Conservation (phyloP, 1,140 invertebrate genomes). For the Tenebrio molitor region DNA sequence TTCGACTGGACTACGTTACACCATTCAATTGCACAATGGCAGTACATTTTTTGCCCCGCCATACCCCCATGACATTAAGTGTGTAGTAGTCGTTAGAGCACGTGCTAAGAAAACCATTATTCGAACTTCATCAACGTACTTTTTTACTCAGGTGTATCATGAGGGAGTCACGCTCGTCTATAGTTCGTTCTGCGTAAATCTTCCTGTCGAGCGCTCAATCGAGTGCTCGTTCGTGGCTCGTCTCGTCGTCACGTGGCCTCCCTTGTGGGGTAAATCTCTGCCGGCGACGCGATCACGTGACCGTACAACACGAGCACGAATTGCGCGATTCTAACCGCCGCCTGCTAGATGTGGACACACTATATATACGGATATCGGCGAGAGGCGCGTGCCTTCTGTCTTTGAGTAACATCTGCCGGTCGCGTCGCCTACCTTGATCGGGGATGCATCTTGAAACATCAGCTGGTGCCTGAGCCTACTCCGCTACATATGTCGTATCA, state of each 20-base stretch:
- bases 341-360: neutral
- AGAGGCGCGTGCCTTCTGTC: slow-evolving; percentile 51
- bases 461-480: slow-evolving; percentile 45
- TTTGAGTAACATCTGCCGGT: slow-evolving; percentile 49
- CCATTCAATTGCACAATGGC: neutral
- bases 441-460: slow-evolving; percentile 51
- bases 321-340: too few relatives aligned
- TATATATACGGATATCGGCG: neutral
- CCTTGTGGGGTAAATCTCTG: neutral
- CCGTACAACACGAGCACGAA: too few relatives aligned
- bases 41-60: neutral
- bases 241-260: neutral
- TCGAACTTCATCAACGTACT: slow-evolving; percentile 39
- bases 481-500: slow-evolving; percentile 35
- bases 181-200: neutral
- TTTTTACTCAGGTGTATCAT: slow-evolving; percentile 44
- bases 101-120: slow-evolving; percentile 45
- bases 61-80: neutral
- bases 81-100: neutral
- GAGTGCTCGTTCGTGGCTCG: neutral
- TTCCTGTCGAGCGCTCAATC: neutral
- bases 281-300: too few relatives aligned
- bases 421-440: slow-evolving; percentile 42
- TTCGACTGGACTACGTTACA: too few relatives aligned
- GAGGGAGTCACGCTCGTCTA: slow-evolving; percentile 25